phyloP scores from a whole-genome alignment of 1,140 invertebrate species.

The Battus philenor region DNA sequence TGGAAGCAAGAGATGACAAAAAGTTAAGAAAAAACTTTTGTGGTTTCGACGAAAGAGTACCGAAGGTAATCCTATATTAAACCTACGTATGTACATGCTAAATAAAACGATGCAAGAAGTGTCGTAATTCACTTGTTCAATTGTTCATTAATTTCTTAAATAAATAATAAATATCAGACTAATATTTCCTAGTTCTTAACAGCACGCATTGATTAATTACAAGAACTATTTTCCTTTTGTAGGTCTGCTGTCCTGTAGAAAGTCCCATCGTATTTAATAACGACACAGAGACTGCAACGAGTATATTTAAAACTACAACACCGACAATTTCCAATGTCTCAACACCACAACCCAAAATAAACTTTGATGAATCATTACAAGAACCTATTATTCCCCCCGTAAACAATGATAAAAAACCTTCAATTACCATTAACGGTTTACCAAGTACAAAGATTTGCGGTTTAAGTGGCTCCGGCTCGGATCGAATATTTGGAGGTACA shows the following conservation, averaged over 20 bases:
- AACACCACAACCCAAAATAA: too few species aligned
- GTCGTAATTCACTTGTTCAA: too few species aligned
- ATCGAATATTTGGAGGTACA: constrained; percentile 36
- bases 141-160: too few species aligned
- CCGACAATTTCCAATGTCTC: not conserved
- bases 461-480: not conserved
- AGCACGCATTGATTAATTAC: too few species aligned
- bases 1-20: constrained; percentile 2
- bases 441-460: constrained; percentile 35
- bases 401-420: not conserved
- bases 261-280: constrained; percentile 18
- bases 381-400: too few species aligned
- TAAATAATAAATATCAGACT: too few species aligned
- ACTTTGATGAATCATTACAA: too few species aligned
- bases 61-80: constrained; percentile 16
- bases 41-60: constrained; percentile 8
- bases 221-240: too few species aligned
- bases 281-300: constrained; percentile 16
- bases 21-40: constrained; percentile 18
- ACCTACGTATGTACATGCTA: too few species aligned
- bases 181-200: too few species aligned
- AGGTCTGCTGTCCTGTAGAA: constrained; percentile 28
- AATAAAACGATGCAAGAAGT: too few species aligned
- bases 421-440: constrained; percentile 23
- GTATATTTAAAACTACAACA: constrained; percentile 11